A percentile compares a stretch with the other conserved stretches of the same genome.
Evolutionary conservation across 2,113 vertebrate genomes (phyloP).

Genomic region (Microtus oregoni): DNA sequence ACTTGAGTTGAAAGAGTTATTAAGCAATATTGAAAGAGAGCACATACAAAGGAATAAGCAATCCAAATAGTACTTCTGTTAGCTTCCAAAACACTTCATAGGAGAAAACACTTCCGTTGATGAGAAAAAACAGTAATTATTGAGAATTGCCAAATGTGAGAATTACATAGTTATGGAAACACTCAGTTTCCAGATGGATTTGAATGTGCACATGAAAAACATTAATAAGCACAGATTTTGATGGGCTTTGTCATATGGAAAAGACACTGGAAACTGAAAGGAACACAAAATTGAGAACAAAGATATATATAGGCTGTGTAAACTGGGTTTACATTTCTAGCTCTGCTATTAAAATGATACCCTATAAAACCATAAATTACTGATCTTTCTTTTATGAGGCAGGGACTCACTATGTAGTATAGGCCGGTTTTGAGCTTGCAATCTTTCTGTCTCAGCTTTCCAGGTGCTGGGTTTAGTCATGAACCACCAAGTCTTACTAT

Average conservation of each 20-base stretch:
- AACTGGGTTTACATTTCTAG: not conserved
- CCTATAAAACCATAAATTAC: not conserved
- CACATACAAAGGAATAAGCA: not conserved
- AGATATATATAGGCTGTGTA: not conserved
- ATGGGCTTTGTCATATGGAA: slow-evolving; percentile 43
- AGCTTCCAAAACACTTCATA: not conserved
- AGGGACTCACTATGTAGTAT: not conserved
- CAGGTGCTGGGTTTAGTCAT: not conserved
- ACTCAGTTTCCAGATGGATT: slow-evolving; percentile 69
- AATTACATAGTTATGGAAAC: slow-evolving; percentile 60
- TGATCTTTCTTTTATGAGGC: not conserved
- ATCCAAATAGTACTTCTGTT: slow-evolving; percentile 5
- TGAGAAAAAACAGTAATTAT: slow-evolving; percentile 22
- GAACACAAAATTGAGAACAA: not conserved
- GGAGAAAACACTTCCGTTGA: slow-evolving; percentile 19
- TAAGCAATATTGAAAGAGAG: slow-evolving; percentile 33
- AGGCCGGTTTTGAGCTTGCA: not conserved
- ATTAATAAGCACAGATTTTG: slow-evolving; percentile 46
- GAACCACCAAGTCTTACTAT: not conserved
- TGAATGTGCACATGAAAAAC: slow-evolving; percentile 42
- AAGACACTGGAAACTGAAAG: slow-evolving; percentile 51
- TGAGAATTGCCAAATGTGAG: slow-evolving; percentile 43
- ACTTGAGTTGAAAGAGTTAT: slow-evolving; percentile 30
- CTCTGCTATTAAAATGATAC: not conserved
- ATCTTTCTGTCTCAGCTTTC: not conserved